These are phyloP conservation scores for Bombylius discolor DNA, from an alignment of 2,888 invertebrate species.

Conservation along the genomic window DNA sequence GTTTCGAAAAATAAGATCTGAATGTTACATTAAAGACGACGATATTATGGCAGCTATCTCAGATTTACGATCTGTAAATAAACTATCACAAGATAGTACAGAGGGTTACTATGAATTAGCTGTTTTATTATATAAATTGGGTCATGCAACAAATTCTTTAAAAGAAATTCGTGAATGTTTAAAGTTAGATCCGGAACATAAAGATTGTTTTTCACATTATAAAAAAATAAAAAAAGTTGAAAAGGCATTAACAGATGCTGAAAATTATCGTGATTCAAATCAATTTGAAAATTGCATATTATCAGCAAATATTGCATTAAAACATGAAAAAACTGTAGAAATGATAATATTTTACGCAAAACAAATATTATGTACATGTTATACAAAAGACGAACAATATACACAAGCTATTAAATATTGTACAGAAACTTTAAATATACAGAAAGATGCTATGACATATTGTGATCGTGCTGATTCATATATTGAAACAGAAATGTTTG, in stretches of 20 bases:
- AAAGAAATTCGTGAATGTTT: conserved; percentile 93
- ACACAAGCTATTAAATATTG: conserved; percentile 65
- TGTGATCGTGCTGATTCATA: conserved; percentile 91
- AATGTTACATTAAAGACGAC: conserved; percentile 64
- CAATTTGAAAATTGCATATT: conserved; percentile 56
- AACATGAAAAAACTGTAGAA: conserved; percentile 53
- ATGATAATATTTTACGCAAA: conserved; percentile 64
- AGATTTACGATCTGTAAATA: conserved; percentile 81
- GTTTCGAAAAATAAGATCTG: conserved; percentile 73
- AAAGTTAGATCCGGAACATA: conserved; percentile 94
- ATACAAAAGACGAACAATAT: conserved; percentile 52
- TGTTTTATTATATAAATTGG: conserved; percentile 72
- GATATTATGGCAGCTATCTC: conserved; percentile 77
- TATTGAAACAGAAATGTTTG: conserved; percentile 76
- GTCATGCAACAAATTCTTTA: conserved; percentile 81
- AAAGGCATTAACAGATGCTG: conserved; percentile 57
- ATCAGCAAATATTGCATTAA: conserved; percentile 52
- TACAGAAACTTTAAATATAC: conserved; percentile 61
- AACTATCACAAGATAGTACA: conserved; percentile 84
- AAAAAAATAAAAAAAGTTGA: conserved; percentile 91
- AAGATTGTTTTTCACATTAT: conserved; percentile 89
- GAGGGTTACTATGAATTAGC: conserved; percentile 58
- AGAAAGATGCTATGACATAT: conserved; percentile 59
- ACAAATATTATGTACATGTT: conserved; percentile 70
- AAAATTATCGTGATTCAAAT: conserved; percentile 45